Conservation (phyloP, 2,888 invertebrate genomes). For the Syrphus vitripennis region DNA sequence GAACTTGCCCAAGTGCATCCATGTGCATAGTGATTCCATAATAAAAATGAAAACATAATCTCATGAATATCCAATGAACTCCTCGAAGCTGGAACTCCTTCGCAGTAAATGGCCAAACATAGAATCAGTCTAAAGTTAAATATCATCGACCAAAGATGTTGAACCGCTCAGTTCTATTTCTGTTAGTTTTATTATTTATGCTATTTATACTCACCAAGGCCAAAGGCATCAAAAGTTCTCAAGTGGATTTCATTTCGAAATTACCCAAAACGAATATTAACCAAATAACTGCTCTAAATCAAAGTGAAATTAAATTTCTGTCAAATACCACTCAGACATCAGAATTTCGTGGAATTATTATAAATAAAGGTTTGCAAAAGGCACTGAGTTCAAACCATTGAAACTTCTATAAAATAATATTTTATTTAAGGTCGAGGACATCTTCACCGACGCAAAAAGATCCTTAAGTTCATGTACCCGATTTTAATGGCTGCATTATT, state of each 20-base stretch:
- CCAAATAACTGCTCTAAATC: background rate
- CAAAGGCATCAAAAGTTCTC: background rate
- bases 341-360: background rate
- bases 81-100: constrained; percentile 26
- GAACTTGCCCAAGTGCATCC: constrained; percentile 59
- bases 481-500: constrained; percentile 85
- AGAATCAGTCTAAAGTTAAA: constrained; percentile 17
- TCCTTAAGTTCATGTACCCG: constrained; percentile 84
- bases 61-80: background rate
- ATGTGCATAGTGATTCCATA: constrained; percentile 13
- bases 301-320: constrained; percentile 1
- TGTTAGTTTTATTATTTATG: background rate
- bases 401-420: background rate
- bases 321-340: background rate
- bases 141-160: constrained; percentile 41
- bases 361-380: background rate
- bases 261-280: background rate
- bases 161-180: background rate
- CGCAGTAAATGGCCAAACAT: background rate
- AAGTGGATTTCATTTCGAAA: background rate
- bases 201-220: background rate
- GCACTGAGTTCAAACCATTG: background rate
- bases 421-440: constrained; percentile 76
- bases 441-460: constrained; percentile 80
- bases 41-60: background rate